Percentiles rank a stretch among this genome's conserved stretches.
phyloP scores from a whole-genome alignment of 2,113 vertebrate genomes.

The Corythoichthys intestinalis region DNA sequence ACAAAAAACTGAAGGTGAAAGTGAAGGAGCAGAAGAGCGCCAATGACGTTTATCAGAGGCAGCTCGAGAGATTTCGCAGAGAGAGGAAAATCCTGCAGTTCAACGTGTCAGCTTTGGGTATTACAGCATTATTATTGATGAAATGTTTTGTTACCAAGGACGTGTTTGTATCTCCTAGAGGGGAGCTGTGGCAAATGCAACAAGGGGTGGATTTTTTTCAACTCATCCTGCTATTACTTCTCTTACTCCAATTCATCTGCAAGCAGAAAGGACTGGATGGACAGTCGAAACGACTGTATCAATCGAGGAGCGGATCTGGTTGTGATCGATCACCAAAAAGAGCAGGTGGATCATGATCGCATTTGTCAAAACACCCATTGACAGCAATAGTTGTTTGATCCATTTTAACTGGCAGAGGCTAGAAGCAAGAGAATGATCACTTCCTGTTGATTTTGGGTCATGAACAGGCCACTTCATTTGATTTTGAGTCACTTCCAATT shows the following conservation, averaged over 20 bases:
- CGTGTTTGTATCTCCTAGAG: conserved; percentile 24
- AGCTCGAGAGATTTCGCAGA: conserved; percentile 20
- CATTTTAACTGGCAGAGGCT: too few species aligned
- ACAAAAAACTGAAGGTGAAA: conserved; percentile 18
- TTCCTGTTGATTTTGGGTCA: too few species aligned
- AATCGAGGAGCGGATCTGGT: conserved; percentile 35
- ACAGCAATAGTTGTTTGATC: too few species aligned
- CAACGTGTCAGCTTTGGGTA: conserved; percentile 28
- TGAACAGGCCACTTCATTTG: too few species aligned
- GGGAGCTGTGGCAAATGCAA: conserved; percentile 38
- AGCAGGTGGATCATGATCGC: conserved; percentile 33
- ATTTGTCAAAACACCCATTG: too few species aligned
- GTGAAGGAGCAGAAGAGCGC: conserved; percentile 8
- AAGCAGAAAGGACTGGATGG: conserved; percentile 20
- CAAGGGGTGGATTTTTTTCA: conserved; percentile 20
- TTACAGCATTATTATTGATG: neutral
- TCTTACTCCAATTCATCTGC: conserved; percentile 3
- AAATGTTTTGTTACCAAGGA: neutral
- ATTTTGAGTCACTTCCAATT: too few species aligned
- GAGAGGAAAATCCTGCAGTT: conserved; percentile 34
- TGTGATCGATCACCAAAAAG: conserved; percentile 29
- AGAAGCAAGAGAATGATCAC: too few species aligned
- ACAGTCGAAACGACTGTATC: conserved; percentile 35
- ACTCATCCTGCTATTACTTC: conserved; percentile 53
- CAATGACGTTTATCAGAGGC: conserved; percentile 20